phyloP scores from a whole-genome alignment of 2,113 vertebrate genomes.

The Pampusana beccarii region DNA sequence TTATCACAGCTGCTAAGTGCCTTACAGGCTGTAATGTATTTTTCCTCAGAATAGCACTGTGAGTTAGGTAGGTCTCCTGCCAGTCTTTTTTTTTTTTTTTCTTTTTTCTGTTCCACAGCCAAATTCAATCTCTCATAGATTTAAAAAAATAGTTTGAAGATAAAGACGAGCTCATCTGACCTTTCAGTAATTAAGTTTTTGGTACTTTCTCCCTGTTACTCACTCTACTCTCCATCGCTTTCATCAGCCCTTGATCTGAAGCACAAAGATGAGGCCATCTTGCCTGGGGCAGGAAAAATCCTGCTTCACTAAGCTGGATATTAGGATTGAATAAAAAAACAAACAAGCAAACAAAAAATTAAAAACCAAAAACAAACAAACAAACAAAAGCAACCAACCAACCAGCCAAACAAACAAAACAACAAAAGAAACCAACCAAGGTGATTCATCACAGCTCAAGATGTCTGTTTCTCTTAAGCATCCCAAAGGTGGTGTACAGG shows the following conservation, averaged over 20 bases:
- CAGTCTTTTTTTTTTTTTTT: not conserved
- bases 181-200: slow-evolving; percentile 44
- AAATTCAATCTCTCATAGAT: not conserved
- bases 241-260: slow-evolving; percentile 1
- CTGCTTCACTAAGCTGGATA: slow-evolving; percentile 29
- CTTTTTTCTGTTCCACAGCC: not conserved
- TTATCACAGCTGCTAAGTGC: not conserved
- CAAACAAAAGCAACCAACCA: no score
- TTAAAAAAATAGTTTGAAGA: not conserved
- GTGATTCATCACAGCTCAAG: slow-evolving; percentile 33
- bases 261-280: not conserved
- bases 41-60: not conserved
- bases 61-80: not conserved
- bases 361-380: no score
- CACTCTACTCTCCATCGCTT: not conserved
- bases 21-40: not conserved
- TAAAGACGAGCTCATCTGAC: not conserved
- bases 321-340: not conserved
- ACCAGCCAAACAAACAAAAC: no score
- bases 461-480: not conserved
- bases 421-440: not conserved
- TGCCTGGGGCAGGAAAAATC: slow-evolving; percentile 44
- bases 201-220: slow-evolving; percentile 24
- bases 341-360: no score
- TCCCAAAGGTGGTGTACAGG: not conserved